phyloP scores from a whole-genome alignment of 2,888 invertebrate species.

The Limnephilus auricula region DNA sequence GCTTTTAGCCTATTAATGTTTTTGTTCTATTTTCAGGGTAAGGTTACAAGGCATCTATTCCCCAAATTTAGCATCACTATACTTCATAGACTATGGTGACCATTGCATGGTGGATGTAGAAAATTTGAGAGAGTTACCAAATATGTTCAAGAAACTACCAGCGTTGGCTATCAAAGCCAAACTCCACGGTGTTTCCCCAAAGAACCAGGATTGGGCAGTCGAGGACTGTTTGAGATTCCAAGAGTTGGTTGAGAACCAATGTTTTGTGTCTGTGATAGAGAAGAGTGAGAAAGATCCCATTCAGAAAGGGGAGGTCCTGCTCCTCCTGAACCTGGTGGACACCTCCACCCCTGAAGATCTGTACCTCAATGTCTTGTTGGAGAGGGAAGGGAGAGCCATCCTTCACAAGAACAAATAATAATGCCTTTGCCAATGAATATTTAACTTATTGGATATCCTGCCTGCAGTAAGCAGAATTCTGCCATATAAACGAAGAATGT shows the following conservation, averaged over 20 bases:
- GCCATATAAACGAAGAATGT: not conserved
- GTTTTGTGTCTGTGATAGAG: conserved; percentile 83
- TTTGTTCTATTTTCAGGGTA: conserved; percentile 71
- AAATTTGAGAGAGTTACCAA: conserved; percentile 72
- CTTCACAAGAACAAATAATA: not conserved
- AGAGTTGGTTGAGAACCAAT: conserved; percentile 82
- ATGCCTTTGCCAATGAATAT: not conserved
- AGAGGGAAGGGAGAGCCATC: conserved; percentile 80
- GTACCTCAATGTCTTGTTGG: conserved; percentile 81
- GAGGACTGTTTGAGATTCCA: conserved; percentile 87
- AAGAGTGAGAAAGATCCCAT: conserved; percentile 80
- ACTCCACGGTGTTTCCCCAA: conserved; percentile 78
- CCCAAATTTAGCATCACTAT: conserved; percentile 76
- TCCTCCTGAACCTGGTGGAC: conserved; percentile 85
- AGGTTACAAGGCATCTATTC: conserved; percentile 76
- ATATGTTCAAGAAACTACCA: conserved; percentile 79
- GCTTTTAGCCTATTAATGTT: not conserved
- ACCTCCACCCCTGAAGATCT: conserved; percentile 83
- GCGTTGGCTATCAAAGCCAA: conserved; percentile 83
- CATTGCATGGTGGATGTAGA: conserved; percentile 73
- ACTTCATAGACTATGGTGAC: conserved; percentile 82
- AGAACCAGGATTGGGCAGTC: conserved; percentile 83
- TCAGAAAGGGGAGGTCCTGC: conserved; percentile 79
- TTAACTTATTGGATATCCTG: not conserved
- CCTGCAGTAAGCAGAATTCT: not conserved